Evolutionary conservation across 2,797 vertebrate genomes (phyloP).

Genomic region (Chlorospingus semifuscus): DNA sequence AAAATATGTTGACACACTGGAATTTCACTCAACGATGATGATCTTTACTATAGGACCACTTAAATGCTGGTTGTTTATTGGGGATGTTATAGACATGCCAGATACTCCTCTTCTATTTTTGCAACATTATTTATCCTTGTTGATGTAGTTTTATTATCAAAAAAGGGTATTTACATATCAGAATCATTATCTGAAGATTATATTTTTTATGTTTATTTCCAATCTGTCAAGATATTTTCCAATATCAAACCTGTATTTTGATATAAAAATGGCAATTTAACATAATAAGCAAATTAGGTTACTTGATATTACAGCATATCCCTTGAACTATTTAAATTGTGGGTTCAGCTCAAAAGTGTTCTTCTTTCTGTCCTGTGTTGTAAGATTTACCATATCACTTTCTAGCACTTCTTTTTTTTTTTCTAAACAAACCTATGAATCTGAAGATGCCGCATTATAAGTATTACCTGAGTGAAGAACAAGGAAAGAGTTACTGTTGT

Average conservation of each 20-base stretch:
- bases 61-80: neutral
- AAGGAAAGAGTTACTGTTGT: neutral
- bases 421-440: neutral
- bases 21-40: neutral
- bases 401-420: neutral
- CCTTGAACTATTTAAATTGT: neutral
- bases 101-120: neutral
- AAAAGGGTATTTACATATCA: neutral
- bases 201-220: neutral
- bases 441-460: neutral
- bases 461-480: neutral
- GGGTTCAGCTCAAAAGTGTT: neutral
- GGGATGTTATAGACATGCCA: neutral
- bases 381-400: neutral
- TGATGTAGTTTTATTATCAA: neutral
- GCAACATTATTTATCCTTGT: neutral
- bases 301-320: neutral
- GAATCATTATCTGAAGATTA: neutral
- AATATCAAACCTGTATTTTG: neutral
- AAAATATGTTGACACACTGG: neutral
- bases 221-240: neutral
- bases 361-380: neutral
- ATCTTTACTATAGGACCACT: neutral
- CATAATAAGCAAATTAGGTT: neutral
- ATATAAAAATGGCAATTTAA: neutral